phyloP scores from a whole-genome alignment of 2,888 invertebrate species.

The Belgica antarctica region DNA sequence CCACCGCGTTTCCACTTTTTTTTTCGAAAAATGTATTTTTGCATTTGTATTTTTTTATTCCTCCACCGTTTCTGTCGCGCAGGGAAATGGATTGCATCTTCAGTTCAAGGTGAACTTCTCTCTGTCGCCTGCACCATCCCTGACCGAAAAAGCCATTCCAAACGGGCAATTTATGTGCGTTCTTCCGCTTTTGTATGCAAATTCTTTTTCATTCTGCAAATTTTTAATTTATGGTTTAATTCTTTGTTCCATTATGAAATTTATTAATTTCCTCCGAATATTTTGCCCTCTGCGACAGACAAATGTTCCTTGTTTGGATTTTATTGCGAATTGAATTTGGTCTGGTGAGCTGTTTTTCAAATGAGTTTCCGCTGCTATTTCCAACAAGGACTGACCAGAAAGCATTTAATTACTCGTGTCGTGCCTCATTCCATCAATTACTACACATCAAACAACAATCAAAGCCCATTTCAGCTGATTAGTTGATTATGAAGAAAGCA shows the following conservation, averaged over 20 bases:
- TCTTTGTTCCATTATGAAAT: slow-evolving; percentile 43
- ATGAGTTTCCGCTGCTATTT: neutral
- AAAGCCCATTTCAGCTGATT: neutral
- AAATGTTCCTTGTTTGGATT: slow-evolving; percentile 17
- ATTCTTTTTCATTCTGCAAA: slow-evolving; percentile 29
- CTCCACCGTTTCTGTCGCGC: slow-evolving; percentile 12
- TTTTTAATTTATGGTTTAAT: slow-evolving; percentile 44
- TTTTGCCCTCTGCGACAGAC: slow-evolving; percentile 5
- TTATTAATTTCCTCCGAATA: slow-evolving; percentile 42
- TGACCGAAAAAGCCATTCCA: slow-evolving; percentile 33
- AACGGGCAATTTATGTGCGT: slow-evolving; percentile 41
- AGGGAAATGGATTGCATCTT: neutral
- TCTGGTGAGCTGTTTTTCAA: neutral
- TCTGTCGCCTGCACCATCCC: slow-evolving; percentile 14
- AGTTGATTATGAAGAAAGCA: slow-evolving; percentile 31
- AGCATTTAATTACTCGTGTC: neutral
- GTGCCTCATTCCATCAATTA: too few species aligned
- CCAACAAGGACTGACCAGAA: neutral
- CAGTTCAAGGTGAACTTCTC: neutral
- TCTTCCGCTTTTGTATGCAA: slow-evolving; percentile 44
- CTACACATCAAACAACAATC: neutral
- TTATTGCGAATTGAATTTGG: neutral
- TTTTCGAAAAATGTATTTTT: slow-evolving; percentile 15
- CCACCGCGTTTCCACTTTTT: slow-evolving; percentile 2
- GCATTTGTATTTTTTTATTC: neutral